A percentile compares a stretch with the other conserved stretches of the same genome.
These are phyloP conservation scores for Botia almorhae DNA, from an alignment of 2,797 vertebrate species.

Conservation along the genomic window DNA sequence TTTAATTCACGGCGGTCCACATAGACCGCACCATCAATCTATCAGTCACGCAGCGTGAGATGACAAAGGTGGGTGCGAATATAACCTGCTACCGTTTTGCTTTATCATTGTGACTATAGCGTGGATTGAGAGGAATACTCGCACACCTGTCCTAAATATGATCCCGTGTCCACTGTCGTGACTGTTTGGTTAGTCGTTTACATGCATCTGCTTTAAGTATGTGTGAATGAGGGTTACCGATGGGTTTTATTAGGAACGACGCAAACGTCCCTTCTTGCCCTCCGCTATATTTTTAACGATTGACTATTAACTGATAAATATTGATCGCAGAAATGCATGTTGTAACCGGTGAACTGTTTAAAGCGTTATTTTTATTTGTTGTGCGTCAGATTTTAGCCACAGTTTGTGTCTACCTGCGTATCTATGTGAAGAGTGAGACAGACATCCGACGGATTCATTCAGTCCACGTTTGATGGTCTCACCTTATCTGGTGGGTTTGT, in stretches of 20 bases:
- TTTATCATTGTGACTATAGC: neutral
- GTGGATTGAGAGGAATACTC: neutral
- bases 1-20: constrained; percentile 1
- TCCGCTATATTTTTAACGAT: no score
- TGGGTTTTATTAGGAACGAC: neutral
- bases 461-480: neutral
- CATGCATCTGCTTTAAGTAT: neutral
- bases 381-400: neutral
- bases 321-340: neutral
- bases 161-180: neutral
- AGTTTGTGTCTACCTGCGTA: neutral
- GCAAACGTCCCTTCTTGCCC: neutral
- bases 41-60: constrained; percentile 37
- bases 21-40: neutral
- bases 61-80: constrained; percentile 52
- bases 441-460: neutral
- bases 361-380: neutral
- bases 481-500: neutral
- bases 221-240: neutral
- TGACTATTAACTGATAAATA: neutral
- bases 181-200: no score
- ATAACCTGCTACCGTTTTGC: neutral
- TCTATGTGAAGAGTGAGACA: no score
- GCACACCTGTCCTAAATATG: no score
- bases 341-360: neutral